A percentile compares a stretch with the other conserved stretches of the same genome.
phyloP scores from a whole-genome alignment of 2,888 invertebrate genomes.

The Tinea pellionella region DNA sequence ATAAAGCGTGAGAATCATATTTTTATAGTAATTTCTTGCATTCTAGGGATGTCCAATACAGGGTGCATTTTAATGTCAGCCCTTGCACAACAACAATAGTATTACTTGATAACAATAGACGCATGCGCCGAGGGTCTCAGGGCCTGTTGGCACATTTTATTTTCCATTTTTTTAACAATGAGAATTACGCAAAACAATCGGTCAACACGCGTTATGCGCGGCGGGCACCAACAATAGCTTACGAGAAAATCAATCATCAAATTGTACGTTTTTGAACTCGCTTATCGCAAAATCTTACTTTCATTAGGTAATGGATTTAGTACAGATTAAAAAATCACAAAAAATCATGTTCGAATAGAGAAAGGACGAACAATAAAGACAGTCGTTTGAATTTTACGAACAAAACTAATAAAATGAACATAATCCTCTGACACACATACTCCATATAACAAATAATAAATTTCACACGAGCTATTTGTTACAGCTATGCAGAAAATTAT shows the following conservation, averaged over 20 bases:
- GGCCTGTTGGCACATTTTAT: constrained; percentile 26
- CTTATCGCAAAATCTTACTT: neutral
- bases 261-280: constrained; percentile 10
- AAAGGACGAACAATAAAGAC: no score
- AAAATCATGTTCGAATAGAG: no score
- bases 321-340: neutral
- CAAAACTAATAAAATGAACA: no score
- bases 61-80: constrained; percentile 36
- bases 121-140: constrained; percentile 38
- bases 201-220: constrained; percentile 44
- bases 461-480: neutral
- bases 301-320: neutral
- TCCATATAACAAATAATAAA: no score
- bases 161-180: constrained; percentile 37
- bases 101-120: constrained; percentile 27
- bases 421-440: no score
- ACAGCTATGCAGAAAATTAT: neutral
- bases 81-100: constrained; percentile 25
- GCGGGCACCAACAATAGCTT: constrained; percentile 39
- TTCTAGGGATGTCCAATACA: constrained; percentile 22
- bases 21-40: neutral
- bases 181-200: constrained; percentile 42
- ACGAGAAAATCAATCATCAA: constrained; percentile 52
- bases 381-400: no score
- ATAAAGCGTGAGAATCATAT: neutral